Percentiles rank a stretch among this genome's conserved stretches.
Evolutionary conservation across 2,113 vertebrate genomes (phyloP).

Genomic region (Aegotheles bennettii): DNA sequence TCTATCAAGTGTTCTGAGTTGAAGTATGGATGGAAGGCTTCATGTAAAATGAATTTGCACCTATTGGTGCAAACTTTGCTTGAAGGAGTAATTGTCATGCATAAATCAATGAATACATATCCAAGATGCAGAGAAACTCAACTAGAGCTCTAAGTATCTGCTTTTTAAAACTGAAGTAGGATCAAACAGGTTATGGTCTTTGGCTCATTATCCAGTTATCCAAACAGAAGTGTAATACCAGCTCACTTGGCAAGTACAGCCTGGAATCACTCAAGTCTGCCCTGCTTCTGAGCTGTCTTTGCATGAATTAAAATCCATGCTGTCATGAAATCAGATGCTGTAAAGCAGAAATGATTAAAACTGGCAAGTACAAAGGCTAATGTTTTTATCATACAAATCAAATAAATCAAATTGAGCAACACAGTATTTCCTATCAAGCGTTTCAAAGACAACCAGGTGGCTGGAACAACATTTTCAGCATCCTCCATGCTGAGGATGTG

Average conservation of each 20-base stretch:
- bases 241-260: background rate
- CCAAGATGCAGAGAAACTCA: background rate
- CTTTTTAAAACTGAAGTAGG: background rate
- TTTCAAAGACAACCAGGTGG: background rate
- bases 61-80: background rate
- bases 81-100: background rate
- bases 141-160: rapidly evolving
- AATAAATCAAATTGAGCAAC: background rate
- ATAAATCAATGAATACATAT: background rate
- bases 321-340: background rate
- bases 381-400: background rate
- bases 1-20: background rate
- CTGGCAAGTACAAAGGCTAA: background rate
- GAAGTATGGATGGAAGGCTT: background rate
- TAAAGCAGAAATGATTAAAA: background rate
- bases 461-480: background rate
- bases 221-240: background rate
- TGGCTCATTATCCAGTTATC: background rate
- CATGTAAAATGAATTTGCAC: background rate
- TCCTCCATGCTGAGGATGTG: background rate
- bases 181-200: background rate
- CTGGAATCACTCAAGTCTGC: background rate
- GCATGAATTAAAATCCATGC: background rate
- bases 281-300: background rate
- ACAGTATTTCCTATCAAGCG: background rate